Evolutionary conservation across 2,888 invertebrate species (phyloP).

Genomic region (Nyleta sp.): DNA sequence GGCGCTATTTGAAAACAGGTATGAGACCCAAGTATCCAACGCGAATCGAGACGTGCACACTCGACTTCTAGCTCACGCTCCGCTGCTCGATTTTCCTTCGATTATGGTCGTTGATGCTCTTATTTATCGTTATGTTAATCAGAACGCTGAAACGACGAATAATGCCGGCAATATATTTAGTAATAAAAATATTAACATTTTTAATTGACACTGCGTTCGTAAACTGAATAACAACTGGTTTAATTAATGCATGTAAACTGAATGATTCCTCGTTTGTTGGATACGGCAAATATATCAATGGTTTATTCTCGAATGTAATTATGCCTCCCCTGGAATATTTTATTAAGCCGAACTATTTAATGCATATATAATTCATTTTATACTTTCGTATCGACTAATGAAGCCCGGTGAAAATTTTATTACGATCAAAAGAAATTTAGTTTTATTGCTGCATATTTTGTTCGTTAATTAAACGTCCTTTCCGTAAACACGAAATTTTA

Average conservation of each 20-base stretch:
- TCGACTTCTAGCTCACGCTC: conserved; percentile 40
- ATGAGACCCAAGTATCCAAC: conserved; percentile 46
- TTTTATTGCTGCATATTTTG: conserved; percentile 15
- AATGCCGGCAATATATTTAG: conserved; percentile 15
- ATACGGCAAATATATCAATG: conserved; percentile 10
- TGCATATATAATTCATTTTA: conserved; percentile 14
- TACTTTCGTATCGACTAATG: conserved; percentile 17
- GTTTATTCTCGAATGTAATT: conserved; percentile 28
- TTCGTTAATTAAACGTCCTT: conserved; percentile 26
- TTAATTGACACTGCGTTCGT: conserved; percentile 37
- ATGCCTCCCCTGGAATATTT: conserved; percentile 14
- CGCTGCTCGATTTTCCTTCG: conserved; percentile 42
- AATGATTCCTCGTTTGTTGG: conserved; percentile 19
- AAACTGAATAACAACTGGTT: conserved; percentile 25
- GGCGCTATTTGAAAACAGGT: conserved; percentile 61
- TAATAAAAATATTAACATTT: conserved; percentile 18
- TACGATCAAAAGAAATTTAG: conserved; percentile 11
- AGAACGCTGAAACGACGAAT: conserved; percentile 1
- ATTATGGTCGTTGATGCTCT: conserved; percentile 27
- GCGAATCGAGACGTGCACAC: conserved; percentile 42
- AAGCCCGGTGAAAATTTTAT: conserved; percentile 16
- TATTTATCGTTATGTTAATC: conserved; percentile 37
- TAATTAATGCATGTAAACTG: conserved; percentile 16
- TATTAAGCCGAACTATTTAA: conserved; percentile 8
- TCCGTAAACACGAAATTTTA: not conserved